Conservation (phyloP, 1,140 invertebrate genomes). For the Cepaea nemoralis region DNA sequence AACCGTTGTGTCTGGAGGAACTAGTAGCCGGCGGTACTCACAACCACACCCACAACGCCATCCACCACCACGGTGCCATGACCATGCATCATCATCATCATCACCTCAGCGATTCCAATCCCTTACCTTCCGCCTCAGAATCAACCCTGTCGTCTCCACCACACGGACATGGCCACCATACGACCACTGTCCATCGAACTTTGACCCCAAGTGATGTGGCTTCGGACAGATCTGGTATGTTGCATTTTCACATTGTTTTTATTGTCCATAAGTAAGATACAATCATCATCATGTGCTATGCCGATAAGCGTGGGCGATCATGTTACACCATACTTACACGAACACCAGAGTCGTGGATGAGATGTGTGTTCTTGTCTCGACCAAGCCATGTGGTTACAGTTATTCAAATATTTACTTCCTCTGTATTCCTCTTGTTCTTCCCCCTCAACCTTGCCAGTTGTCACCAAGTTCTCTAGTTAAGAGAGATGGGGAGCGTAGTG, state of each 20-base stretch:
- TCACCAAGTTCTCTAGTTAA: too few relatives aligned
- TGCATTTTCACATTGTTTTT: neutral
- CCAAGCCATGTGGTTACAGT: too few relatives aligned
- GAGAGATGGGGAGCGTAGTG: too few relatives aligned
- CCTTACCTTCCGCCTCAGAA: conserved; percentile 33
- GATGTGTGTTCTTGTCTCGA: too few relatives aligned
- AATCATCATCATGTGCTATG: too few relatives aligned
- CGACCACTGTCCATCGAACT: conserved; percentile 31
- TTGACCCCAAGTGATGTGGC: conserved; percentile 36
- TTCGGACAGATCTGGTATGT: conserved; percentile 38
- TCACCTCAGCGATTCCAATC: conserved; percentile 39
- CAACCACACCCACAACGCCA: conserved; percentile 26
- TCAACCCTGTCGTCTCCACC: conserved; percentile 33
- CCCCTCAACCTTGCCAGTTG: too few relatives aligned
- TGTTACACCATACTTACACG: too few relatives aligned
- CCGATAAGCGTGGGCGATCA: too few relatives aligned
- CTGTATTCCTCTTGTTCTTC: too few relatives aligned
- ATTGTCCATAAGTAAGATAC: too few relatives aligned
- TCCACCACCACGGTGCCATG: conserved; percentile 25
- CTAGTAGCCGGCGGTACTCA: conserved; percentile 24
- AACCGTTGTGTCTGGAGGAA: conserved; percentile 31
- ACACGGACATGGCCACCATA: conserved; percentile 35
- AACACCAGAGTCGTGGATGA: too few relatives aligned
- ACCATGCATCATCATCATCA: conserved; percentile 38
- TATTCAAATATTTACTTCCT: too few relatives aligned